Conservation (phyloP, 2,113 vertebrate genomes). For the Xenopus tropicalis region DNA sequence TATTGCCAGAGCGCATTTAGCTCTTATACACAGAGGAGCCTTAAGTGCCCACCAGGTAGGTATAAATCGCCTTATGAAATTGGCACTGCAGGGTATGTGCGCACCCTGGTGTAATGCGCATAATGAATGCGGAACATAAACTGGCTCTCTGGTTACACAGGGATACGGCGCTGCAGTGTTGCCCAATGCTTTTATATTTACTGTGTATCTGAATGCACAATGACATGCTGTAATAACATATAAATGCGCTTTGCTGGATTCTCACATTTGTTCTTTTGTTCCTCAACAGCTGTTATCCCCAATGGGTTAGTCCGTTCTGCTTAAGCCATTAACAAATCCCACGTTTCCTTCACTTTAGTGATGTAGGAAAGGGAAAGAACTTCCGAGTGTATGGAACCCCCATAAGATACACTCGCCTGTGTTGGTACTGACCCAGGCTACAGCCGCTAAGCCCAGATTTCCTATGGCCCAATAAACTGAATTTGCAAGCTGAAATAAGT, state of each 20-base stretch:
- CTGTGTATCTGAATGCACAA: slow-evolving; percentile 15
- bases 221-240: slow-evolving; percentile 10
- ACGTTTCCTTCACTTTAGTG: too few species aligned
- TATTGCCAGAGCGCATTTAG: slow-evolving; percentile 56
- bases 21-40: slow-evolving; percentile 58
- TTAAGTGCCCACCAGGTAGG: slow-evolving; percentile 61
- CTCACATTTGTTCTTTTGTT: neutral
- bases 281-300: slow-evolving; percentile 25
- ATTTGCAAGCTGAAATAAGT: too few species aligned
- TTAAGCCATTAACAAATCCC: too few species aligned
- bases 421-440: too few species aligned
- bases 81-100: slow-evolving; percentile 54
- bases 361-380: too few species aligned
- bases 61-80: slow-evolving; percentile 68
- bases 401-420: neutral
- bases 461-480: too few species aligned
- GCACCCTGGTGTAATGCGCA: slow-evolving; percentile 59
- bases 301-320: neutral
- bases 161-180: slow-evolving; percentile 48
- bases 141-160: slow-evolving; percentile 52
- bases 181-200: neutral
- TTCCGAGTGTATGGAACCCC: too few species aligned
- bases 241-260: neutral
- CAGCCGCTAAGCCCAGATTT: neutral
- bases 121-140: slow-evolving; percentile 60